Percentiles rank a stretch among this genome's conserved stretches.
These are phyloP conservation scores for Hypena proboscidalis DNA, from an alignment of 2,888 invertebrate species.

Conservation along the genomic window DNA sequence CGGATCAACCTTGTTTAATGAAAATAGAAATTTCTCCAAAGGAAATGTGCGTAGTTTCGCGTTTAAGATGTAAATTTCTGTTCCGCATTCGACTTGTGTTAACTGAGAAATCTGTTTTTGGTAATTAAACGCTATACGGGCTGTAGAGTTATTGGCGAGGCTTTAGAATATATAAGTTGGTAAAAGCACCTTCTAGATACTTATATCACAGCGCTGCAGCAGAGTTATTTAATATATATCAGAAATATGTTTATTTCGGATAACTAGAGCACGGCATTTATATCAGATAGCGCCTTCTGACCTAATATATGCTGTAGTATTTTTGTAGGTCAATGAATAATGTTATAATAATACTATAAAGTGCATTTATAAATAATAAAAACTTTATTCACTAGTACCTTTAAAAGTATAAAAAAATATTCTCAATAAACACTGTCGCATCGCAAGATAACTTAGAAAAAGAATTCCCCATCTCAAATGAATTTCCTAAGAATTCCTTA, in stretches of 20 bases:
- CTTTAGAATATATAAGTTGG: neutral
- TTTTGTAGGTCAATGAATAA: no score
- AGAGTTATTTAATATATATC: no score
- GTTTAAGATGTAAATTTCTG: conserved; percentile 23
- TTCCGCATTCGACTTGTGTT: conserved; percentile 11
- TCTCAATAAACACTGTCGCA: conserved; percentile 20
- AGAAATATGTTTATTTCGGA: no score
- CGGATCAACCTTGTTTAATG: conserved; percentile 45
- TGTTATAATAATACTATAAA: no score
- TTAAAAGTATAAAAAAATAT: conserved; percentile 24
- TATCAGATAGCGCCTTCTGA: no score
- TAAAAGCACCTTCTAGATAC: no score
- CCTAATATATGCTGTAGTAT: no score
- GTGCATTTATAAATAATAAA: no score
- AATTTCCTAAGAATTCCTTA: conserved; percentile 48
- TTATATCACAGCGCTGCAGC: no score
- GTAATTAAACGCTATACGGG: conserved; percentile 10
- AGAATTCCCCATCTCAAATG: conserved; percentile 46
- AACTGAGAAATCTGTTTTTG: conserved; percentile 7
- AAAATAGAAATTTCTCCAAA: conserved; percentile 42
- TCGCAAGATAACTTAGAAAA: conserved; percentile 34
- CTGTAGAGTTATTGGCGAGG: neutral
- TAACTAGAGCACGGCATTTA: no score
- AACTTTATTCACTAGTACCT: conserved; percentile 14
- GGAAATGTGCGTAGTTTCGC: conserved; percentile 26